Base-by-base conservation (phyloP, 2,797 vertebrate genomes). In the Phyllotis vaccarum region DNA sequence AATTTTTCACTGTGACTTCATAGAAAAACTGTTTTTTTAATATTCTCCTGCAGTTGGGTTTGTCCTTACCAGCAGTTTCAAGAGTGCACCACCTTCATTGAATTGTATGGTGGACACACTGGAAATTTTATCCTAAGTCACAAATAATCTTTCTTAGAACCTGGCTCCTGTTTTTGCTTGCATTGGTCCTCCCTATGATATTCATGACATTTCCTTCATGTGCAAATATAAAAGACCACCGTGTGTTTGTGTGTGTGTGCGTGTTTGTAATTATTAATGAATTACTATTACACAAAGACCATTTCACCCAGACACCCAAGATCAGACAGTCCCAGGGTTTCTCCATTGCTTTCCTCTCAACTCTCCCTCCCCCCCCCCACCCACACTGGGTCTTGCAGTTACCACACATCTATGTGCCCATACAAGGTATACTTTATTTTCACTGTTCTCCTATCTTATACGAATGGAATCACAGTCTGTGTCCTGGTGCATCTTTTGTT, bases 1-100 rank as follows among this genome's bases (percentile, higher is more conserved):
- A 89, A 93, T 90, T 89, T 82, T 89, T 92, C 72, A 64, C 66
- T 92, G 86, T 93, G 56, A 86, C 52, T 70, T 94, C 54, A 66
- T 81, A 76, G 21, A 83, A 90, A n/a, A 37, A 70, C 31, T 75
- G 1, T 52, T 93, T 87, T 96, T 86, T 75, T 40, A 75, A 14
- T 40, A n/a, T 70, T 74, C 37, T 75, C 70, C 17, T 91, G 49
- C 72, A 52, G 54, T 52, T 91, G 40, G 37, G 49, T 66, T 87
- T 91, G 83, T 76, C 34, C 43, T 96, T 72, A 37, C 27, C 79
- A 81, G 80, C 29, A 68, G 19, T 95, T 92, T 82, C 27, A n/a
- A 87, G 40, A 72, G 49, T 66, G 70, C 14, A 79, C 7, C 2
- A 52, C 46, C 49, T 95, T 96, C 82, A 46, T 19, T 93, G 75